Evolutionary conservation across 2,113 vertebrate genomes (phyloP).

Genomic region (Apistogramma diplotaenia): DNA sequence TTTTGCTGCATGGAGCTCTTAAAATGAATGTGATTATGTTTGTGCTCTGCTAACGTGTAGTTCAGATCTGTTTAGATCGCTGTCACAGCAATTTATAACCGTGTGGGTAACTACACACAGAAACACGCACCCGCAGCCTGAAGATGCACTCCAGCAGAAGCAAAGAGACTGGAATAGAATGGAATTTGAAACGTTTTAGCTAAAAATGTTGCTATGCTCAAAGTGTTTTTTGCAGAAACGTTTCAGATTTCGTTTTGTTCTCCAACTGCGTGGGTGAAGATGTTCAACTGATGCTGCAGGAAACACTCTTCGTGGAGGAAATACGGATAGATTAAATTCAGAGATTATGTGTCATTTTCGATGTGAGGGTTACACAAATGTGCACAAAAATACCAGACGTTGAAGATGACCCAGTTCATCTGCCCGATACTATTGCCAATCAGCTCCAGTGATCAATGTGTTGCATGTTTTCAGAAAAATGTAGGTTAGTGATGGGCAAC

Average conservation of each 20-base stretch:
- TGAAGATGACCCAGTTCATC: neutral
- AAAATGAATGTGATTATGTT: neutral
- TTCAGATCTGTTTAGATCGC: neutral
- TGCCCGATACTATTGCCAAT: neutral
- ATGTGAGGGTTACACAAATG: neutral
- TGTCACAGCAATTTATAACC: neutral
- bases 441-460: neutral
- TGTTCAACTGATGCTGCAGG: neutral
- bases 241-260: conserved; percentile 85
- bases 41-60: neutral
- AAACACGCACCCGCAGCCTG: neutral
- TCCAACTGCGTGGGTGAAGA: conserved; percentile 54
- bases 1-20: neutral
- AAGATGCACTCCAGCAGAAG: neutral
- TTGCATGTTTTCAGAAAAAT: neutral
- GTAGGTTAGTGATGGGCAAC: too few species aligned
- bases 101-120: neutral
- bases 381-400: neutral
- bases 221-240: conserved; percentile 87
- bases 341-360: neutral
- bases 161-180: conserved; percentile 72
- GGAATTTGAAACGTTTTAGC: conserved; percentile 88
- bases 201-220: conserved; percentile 83
- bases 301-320: neutral
- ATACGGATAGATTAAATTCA: neutral